Percentiles rank a stretch among this genome's conserved stretches.
These are phyloP conservation scores for Erebia epiphron DNA, from an alignment of 2,888 invertebrate genomes.

Conservation along the genomic window DNA sequence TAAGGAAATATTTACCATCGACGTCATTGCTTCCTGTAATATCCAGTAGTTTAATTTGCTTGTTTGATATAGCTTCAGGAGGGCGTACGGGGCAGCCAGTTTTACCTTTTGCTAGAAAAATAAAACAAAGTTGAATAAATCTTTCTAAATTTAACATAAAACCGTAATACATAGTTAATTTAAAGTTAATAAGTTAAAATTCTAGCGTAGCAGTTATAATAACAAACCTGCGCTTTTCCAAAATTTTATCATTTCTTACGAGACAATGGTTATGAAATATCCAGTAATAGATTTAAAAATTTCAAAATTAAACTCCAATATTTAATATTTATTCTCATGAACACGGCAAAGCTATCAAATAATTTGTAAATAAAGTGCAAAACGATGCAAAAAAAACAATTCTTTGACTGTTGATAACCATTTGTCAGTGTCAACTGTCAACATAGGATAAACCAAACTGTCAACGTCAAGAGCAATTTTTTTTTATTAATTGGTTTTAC, in stretches of 20 bases:
- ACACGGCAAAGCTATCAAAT: constrained; percentile 58
- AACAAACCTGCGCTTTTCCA: constrained; percentile 88
- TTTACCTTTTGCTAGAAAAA: constrained; percentile 74
- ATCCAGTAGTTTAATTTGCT: constrained; percentile 46
- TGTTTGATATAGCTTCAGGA: constrained; percentile 58
- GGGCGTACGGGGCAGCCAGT: constrained; percentile 77
- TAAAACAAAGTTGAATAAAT: constrained; percentile 8
- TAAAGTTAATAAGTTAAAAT: too few species aligned
- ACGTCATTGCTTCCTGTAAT: constrained; percentile 56
- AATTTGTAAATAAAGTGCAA: constrained; percentile 47
- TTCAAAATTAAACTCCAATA: constrained; percentile 8
- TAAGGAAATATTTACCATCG: constrained; percentile 58
- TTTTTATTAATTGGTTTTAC: too few species aligned
- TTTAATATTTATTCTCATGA: constrained; percentile 54
- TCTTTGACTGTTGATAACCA: background rate
- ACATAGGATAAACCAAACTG: background rate
- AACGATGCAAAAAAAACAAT: constrained; percentile 22
- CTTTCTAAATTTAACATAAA: constrained; percentile 28
- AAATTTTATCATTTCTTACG: constrained; percentile 87
- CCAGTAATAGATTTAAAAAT: constrained; percentile 18
- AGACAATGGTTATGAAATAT: constrained; percentile 23
- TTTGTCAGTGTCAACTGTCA: constrained; percentile 29
- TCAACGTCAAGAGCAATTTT: background rate
- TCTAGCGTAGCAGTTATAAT: background rate
- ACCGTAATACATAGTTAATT: background rate